phyloP scores from a whole-genome alignment of 2,888 invertebrate genomes.

The Urechis unicinctus region DNA sequence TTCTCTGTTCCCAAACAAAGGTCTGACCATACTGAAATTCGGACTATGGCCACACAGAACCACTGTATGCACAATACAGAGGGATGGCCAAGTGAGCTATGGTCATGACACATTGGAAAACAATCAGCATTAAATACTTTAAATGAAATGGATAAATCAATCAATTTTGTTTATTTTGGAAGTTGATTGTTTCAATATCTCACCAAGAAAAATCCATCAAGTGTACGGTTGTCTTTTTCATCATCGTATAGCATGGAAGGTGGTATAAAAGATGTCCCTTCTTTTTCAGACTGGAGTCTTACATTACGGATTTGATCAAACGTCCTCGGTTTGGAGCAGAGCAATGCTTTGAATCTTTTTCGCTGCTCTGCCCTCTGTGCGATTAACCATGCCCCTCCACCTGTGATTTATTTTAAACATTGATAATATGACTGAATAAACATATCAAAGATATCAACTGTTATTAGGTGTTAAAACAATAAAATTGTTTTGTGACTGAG shows the following conservation, averaged over 20 bases:
- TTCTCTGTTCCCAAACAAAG: too few relatives aligned
- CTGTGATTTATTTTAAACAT: conserved; percentile 8
- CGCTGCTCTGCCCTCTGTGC: conserved; percentile 45
- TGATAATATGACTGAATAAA: background rate
- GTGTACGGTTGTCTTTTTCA: conserved; percentile 25
- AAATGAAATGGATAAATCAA: too few relatives aligned
- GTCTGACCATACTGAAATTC: too few relatives aligned
- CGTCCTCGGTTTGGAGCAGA: conserved; percentile 42
- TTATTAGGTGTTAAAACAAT: too few relatives aligned
- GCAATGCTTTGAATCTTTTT: conserved; percentile 42
- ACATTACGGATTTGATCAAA: conserved; percentile 41
- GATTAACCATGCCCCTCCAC: conserved; percentile 45
- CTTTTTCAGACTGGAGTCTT: conserved; percentile 31
- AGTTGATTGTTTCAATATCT: background rate
- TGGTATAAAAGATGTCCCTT: conserved; percentile 10
- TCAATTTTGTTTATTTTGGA: too few relatives aligned
- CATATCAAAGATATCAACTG: background rate
- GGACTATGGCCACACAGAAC: too few relatives aligned
- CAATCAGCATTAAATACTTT: too few relatives aligned
- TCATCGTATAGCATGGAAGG: conserved; percentile 13
- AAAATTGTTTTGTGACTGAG: too few relatives aligned
- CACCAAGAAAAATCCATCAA: conserved; percentile 49
- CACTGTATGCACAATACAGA: too few relatives aligned
- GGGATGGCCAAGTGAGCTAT: too few relatives aligned
- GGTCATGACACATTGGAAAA: too few relatives aligned